A percentile compares a stretch with the other conserved stretches of the same genome.
phyloP scores from a whole-genome alignment of 2,888 invertebrate genomes.

The Leptinotarsa juncta region DNA sequence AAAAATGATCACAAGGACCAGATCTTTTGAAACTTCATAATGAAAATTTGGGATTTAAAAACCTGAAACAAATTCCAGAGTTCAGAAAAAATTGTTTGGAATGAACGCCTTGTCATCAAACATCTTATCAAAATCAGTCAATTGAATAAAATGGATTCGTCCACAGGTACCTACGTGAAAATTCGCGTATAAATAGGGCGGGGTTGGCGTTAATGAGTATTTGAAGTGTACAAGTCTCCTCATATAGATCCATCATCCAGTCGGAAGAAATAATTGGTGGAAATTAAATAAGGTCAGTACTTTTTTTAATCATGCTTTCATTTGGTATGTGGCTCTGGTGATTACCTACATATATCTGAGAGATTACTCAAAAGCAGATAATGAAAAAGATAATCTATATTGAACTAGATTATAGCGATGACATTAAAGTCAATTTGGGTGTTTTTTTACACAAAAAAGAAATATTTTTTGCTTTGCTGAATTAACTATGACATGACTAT shows the following conservation, averaged over 20 bases:
- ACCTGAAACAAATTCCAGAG: not conserved
- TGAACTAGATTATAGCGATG: constrained; percentile 36
- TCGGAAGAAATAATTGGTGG: not conserved
- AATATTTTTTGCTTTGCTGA: too few relatives aligned
- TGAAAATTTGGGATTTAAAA: too few relatives aligned
- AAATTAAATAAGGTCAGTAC: constrained; percentile 21
- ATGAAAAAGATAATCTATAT: constrained; percentile 34
- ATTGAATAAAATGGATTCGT: not conserved
- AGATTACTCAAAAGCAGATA: constrained; percentile 43
- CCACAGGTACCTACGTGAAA: not conserved
- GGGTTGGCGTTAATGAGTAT: constrained; percentile 24
- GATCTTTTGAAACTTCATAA: too few relatives aligned
- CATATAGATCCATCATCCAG: constrained; percentile 12
- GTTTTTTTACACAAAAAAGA: not conserved
- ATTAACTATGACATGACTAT: too few relatives aligned
- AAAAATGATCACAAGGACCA: too few relatives aligned
- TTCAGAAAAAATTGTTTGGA: not conserved
- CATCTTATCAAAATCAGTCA: not conserved
- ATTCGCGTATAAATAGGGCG: constrained; percentile 24
- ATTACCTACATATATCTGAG: constrained; percentile 36
- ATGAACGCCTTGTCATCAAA: not conserved
- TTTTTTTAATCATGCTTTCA: not conserved
- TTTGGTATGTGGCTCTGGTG: constrained; percentile 20
- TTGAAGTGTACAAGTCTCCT: constrained; percentile 23
- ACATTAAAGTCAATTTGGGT: not conserved